Evolutionary conservation across 2,113 vertebrate genomes (phyloP).

Genomic region (Calonectris borealis): DNA sequence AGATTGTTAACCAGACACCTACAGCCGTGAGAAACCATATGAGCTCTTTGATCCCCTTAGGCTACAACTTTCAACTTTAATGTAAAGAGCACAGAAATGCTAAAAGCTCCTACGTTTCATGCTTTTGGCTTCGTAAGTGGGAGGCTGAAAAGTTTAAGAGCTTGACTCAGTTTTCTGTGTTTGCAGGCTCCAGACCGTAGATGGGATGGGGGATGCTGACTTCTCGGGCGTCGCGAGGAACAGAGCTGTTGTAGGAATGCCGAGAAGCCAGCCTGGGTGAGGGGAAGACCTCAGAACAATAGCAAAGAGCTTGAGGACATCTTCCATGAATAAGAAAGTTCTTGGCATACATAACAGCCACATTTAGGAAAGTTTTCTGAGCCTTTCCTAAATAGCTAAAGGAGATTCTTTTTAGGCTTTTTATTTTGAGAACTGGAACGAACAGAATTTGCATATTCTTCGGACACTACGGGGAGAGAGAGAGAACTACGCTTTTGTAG

Average conservation of each 20-base stretch:
- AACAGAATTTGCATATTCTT: conserved; percentile 12
- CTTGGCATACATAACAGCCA: background rate
- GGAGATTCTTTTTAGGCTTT: background rate
- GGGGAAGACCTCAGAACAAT: conserved; percentile 43
- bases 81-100: background rate
- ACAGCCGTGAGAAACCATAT: accelerated
- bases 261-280: background rate
- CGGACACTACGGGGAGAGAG: background rate
- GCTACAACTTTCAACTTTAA: background rate
- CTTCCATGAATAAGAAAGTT: conserved; percentile 50
- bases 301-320: conserved; percentile 29
- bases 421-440: background rate
- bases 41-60: background rate
- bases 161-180: background rate
- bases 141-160: background rate
- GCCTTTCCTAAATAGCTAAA: conserved; percentile 31
- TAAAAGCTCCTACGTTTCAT: background rate
- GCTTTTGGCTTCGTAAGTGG: background rate
- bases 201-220: background rate
- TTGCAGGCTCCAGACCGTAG: background rate
- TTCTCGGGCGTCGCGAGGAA: background rate
- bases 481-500: background rate
- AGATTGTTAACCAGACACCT: background rate
- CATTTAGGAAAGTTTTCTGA: background rate
- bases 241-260: background rate